Evolutionary conservation across 2,113 vertebrate genomes (phyloP).

Genomic region (Thunnus thynnus): DNA sequence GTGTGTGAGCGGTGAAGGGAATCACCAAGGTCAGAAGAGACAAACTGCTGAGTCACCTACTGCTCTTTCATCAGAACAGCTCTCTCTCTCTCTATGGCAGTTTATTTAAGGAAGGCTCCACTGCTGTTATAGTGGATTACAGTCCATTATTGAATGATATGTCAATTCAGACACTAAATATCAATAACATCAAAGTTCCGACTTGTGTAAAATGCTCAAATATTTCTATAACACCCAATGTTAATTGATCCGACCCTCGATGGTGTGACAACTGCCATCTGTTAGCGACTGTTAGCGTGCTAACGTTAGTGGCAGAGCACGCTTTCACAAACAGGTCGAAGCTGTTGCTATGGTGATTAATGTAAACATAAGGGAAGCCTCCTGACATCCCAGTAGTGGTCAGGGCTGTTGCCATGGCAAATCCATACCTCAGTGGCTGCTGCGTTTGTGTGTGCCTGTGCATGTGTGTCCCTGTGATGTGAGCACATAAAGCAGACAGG

Average conservation of each 20-base stretch:
- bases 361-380: conserved; percentile 67
- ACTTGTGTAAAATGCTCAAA: too few relatives aligned
- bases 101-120: background rate
- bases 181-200: too few relatives aligned
- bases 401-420: conserved; percentile 68
- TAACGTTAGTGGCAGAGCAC: background rate
- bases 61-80: conserved; percentile 14
- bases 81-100: conserved; percentile 5
- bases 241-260: too few relatives aligned
- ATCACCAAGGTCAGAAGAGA: conserved; percentile 46
- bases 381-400: conserved; percentile 41
- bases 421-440: conserved; percentile 37
- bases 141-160: too few relatives aligned
- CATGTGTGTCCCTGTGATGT: conserved; percentile 2
- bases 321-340: background rate
- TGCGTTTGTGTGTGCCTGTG: background rate
- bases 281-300: too few relatives aligned
- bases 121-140: background rate
- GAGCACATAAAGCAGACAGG: background rate
- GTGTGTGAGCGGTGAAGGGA: background rate
- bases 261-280: too few relatives aligned
- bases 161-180: too few relatives aligned
- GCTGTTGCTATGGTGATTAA: conserved; percentile 52
- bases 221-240: too few relatives aligned
- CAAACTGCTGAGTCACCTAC: conserved; percentile 46